Evolutionary conservation across 2,888 invertebrate species (phyloP), one percentile per base, ranked within the genome.

Genomic region (Xanthorhoe designata): DNA sequence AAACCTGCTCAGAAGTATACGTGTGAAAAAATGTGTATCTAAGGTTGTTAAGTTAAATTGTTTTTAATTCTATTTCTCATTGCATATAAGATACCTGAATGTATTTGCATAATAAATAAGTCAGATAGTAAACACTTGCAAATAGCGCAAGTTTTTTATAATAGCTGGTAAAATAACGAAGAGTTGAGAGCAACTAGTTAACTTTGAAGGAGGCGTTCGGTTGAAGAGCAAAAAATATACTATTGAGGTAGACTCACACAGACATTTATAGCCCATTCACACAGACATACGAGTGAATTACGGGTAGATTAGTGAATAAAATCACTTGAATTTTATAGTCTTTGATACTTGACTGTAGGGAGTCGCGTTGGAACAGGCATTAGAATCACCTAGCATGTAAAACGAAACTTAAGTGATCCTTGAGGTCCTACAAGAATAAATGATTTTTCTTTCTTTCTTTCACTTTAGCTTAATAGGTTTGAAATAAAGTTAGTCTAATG

Each of bases 161-260:
- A 45, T 9, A 56, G 18, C 38, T 10, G 38, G 19, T 55, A 55
- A 55, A 55, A 17, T 42, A 51, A 24, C 24, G 19, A 38, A 54
- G 17, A 53, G 17, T 53, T 54, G 13, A 13, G 38, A 38, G 38
- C 45, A 17, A 17, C 54, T n/a, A 42, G 19, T 42, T 19, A 42
- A 47, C 47, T 47, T 47, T 47, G 15, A 42, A 55, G 19, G 13
- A 54, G 19, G 42, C 7, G 18, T 54, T 54, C 35, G 18, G 38
- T 55, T 55, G 18, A 18, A 18, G 24, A 45, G 56, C 56, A 47
- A 47, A 56, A 56, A 56, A 56, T 29, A 24, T n/a, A 45, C 45
- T 15, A n/a, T 47, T 9, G 15, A 47, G 17, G 15, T 17, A 15
- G 7, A 7, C 45, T 32, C 2, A n/a, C 42, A 19, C 8, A 45